Base-by-base conservation (phyloP, 2,888 invertebrate species). In the Scaptomyza polygonia region DNA sequence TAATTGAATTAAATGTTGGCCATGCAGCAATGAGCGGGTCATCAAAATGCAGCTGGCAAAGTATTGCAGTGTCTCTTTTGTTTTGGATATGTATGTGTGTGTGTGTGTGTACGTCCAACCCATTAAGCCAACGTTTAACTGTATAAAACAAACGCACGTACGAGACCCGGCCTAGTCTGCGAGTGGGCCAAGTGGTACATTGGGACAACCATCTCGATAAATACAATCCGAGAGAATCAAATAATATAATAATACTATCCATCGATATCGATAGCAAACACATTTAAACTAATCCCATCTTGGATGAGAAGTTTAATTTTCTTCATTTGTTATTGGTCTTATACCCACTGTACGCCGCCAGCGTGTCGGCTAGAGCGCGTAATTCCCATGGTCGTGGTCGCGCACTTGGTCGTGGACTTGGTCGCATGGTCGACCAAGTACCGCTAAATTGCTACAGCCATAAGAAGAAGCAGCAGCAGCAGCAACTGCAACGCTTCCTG, bases 1-100 rank as follows among this genome's bases (percentile, higher is more conserved):
- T 87, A 84, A 84, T 86, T 87, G 77, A 87, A 87, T 84, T 86
- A 82, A 84, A 88, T 72, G 82, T 69, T 75, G 82, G 74, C 66
- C 77, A 68, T 52, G 68, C 68, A 36, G 53, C 75, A 57, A 51
- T 42, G 71, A 79, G 80, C 68, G 84, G 67, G 79, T 76, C 86
- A 82, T 82, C 87, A 82, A 85, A 82, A 82, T 82, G 87, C 82
- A 82, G 75, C 76, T 66, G 74, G 64, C 70, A 62, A 47, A 54
- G 61, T 52, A 55, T 65, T 75, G 56, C 61, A 58, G 21, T n/a
- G n/a, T 42, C n/a, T 43, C n/a, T 25, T 29, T 25, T 39, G 48
- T 34, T 21, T 9, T 43, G 8, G 39, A 25, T 14, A 11, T 29
- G 29, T 56, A n/a, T n/a, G n/a, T n/a, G 40, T 47, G 25, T 40